A percentile compares a stretch with the other conserved stretches of the same genome.
These are phyloP conservation scores for Polymixis lichenea DNA, from an alignment of 2,888 invertebrate genomes.

Conservation along the genomic window DNA sequence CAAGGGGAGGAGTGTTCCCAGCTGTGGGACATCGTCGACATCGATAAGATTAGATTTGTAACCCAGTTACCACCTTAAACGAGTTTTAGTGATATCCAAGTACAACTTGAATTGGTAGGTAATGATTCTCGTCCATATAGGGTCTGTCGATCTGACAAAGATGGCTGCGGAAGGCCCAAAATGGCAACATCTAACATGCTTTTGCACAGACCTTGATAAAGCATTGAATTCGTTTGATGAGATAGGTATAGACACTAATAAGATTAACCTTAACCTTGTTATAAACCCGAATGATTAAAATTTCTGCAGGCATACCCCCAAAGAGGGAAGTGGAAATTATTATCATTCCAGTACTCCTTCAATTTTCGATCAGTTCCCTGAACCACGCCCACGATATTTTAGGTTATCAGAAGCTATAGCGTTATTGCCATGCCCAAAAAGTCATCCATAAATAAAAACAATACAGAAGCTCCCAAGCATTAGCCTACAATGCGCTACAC, in stretches of 20 bases:
- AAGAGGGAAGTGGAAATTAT: background rate
- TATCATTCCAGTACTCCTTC: background rate
- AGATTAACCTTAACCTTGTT: background rate
- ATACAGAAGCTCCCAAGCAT: slow-evolving; percentile 27
- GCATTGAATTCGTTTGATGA: slow-evolving; percentile 29
- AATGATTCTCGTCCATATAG: slow-evolving; percentile 26
- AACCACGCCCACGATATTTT: background rate
- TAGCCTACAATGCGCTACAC: slow-evolving; percentile 57
- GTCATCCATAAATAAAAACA: slow-evolving; percentile 39
- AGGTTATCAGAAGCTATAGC: slow-evolving; percentile 6
- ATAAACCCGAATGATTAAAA: background rate
- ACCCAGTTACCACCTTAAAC: slow-evolving; percentile 43
- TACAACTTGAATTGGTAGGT: slow-evolving; percentile 36
- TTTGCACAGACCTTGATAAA: slow-evolving; percentile 20
- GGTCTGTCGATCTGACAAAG: slow-evolving; percentile 21
- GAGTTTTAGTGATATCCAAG: slow-evolving; percentile 20
- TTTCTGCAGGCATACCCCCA: background rate
- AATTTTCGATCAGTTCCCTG: background rate
- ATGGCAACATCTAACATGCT: slow-evolving; percentile 36
- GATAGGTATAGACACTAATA: background rate
- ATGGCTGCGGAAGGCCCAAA: slow-evolving; percentile 38
- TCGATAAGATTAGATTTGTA: slow-evolving; percentile 57
- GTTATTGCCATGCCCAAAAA: slow-evolving; percentile 16
- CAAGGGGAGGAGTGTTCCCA: slow-evolving; percentile 29
- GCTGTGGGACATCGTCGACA: slow-evolving; percentile 38